Conservation (phyloP, 2,797 vertebrate genomes). For the Falco columbarius region DNA sequence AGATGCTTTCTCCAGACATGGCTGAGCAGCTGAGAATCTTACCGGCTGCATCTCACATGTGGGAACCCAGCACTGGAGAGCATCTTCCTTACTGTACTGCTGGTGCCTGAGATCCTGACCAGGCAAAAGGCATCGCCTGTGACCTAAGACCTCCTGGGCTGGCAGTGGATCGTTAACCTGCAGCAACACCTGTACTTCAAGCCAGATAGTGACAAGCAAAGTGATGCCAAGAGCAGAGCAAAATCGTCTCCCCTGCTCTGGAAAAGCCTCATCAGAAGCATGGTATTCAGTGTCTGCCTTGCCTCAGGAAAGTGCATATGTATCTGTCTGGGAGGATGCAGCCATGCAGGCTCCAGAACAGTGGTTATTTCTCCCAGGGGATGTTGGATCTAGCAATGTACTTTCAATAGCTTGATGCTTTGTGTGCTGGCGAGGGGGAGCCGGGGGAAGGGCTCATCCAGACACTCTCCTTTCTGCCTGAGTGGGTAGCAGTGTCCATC, state of each 20-base stretch:
- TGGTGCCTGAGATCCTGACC: neutral
- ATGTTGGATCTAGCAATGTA: neutral
- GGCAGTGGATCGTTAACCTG: accelerated
- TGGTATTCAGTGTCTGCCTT: neutral
- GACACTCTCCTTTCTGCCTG: constrained; percentile 7
- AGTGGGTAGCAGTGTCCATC: neutral
- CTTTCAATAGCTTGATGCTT: neutral
- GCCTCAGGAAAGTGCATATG: neutral
- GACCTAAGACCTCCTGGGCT: neutral
- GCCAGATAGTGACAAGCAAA: neutral
- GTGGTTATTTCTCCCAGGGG: neutral
- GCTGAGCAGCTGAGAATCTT: neutral
- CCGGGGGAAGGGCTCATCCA: neutral
- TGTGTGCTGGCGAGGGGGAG: neutral
- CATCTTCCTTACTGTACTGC: neutral
- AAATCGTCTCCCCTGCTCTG: neutral
- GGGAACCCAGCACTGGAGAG: neutral
- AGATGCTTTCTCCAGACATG: neutral
- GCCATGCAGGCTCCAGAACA: neutral
- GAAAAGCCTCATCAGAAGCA: neutral
- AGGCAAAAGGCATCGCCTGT: neutral
- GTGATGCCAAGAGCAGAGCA: neutral
- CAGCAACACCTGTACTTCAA: neutral
- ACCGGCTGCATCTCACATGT: neutral
- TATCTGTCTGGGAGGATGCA: neutral